phyloP scores from a whole-genome alignment of 2,113 vertebrate species.

The Myrmophylax atrothorax region DNA sequence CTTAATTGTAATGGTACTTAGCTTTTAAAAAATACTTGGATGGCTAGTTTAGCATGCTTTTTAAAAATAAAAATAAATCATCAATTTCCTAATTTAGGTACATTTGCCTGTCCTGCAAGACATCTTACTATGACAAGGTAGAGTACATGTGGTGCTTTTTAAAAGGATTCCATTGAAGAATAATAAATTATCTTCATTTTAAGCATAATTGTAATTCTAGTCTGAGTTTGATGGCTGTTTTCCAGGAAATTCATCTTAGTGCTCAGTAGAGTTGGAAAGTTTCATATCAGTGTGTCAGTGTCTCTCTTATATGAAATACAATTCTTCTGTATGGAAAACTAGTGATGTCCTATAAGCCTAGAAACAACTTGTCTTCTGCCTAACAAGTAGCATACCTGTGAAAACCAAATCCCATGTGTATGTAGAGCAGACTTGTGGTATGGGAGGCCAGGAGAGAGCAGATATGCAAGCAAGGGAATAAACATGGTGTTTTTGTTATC shows the following conservation, averaged over 20 bases:
- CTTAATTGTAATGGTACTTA: background rate
- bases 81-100: background rate
- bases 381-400: background rate
- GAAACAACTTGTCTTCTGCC: background rate
- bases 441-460: background rate
- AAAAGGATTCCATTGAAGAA: background rate
- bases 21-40: background rate
- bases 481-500: conserved; percentile 14
- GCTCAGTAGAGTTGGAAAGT: background rate
- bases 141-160: background rate
- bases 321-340: background rate
- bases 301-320: background rate
- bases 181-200: conserved; percentile 5
- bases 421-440: background rate
- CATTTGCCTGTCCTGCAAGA: background rate
- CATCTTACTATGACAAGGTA: background rate
- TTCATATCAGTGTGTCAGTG: background rate
- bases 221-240: background rate
- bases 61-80: background rate
- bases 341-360: background rate
- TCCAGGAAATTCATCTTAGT: background rate
- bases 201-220: background rate
- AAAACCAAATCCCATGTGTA: background rate
- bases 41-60: background rate
- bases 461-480: background rate